Evolutionary conservation across 2,113 vertebrate species (phyloP).

Genomic region (Lagopus muta): DNA sequence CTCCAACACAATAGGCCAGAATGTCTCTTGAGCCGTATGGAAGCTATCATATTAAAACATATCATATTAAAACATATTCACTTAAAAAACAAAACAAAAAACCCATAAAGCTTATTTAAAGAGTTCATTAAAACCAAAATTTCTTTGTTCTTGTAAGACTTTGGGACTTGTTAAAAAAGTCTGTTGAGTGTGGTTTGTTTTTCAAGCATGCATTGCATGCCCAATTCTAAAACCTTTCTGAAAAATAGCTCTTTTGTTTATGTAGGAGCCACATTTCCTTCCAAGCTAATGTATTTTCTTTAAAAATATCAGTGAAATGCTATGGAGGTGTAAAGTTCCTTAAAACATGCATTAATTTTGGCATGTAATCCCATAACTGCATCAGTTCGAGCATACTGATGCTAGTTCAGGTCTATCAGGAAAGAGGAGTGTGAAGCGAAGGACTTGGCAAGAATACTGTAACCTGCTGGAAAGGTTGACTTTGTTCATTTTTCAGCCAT

Average conservation of each 20-base stretch:
- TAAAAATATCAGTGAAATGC: constrained; percentile 38
- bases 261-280: constrained; percentile 41
- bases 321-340: not conserved
- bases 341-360: constrained; percentile 20
- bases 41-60: constrained; percentile 69
- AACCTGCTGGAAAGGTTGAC: not conserved
- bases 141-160: constrained; percentile 34
- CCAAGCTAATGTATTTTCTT: constrained; percentile 39
- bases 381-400: not conserved
- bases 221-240: constrained; percentile 29
- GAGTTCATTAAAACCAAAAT: constrained; percentile 35
- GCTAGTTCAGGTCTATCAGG: not conserved
- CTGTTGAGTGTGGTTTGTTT: constrained; percentile 48
- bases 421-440: not conserved
- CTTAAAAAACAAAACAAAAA: not conserved
- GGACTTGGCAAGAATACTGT: not conserved
- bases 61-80: constrained; percentile 67
- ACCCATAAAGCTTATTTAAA: constrained; percentile 1
- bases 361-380: not conserved
- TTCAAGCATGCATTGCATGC: not conserved
- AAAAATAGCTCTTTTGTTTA: constrained; percentile 41
- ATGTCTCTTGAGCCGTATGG: constrained; percentile 35
- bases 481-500: constrained; percentile 2
- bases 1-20: not conserved
- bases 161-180: constrained; percentile 20